phyloP scores from a whole-genome alignment of 2,797 vertebrate genomes.

The Phrynocephalus guinanensis region DNA sequence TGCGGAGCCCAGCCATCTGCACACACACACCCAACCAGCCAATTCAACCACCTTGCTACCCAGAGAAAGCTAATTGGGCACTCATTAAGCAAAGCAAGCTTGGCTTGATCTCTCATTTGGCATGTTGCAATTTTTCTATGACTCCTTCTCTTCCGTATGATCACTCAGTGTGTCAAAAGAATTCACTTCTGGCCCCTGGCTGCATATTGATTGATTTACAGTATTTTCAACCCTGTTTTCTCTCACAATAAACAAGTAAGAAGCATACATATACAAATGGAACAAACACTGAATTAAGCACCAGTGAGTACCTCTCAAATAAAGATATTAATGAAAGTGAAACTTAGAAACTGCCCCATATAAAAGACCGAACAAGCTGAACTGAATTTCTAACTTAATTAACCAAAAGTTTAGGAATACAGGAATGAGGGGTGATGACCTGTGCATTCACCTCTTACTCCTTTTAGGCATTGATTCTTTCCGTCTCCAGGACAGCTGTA shows the following conservation, averaged over 20 bases:
- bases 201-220: not conserved
- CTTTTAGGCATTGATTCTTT: not conserved
- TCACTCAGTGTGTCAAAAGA: too few relatives aligned
- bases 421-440: not conserved
- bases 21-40: not conserved
- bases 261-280: not conserved
- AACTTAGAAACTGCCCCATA: not conserved
- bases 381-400: not conserved
- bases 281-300: not conserved
- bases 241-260: not conserved
- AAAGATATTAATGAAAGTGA: not conserved
- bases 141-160: not conserved
- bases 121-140: not conserved
- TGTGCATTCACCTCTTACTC: too few relatives aligned
- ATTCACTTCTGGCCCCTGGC: not conserved
- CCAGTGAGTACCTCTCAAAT: not conserved
- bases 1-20: not conserved
- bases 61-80: not conserved
- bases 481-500: too few relatives aligned
- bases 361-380: not conserved
- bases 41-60: not conserved
- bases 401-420: not conserved
- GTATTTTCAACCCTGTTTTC: not conserved
- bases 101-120: not conserved
- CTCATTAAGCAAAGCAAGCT: not conserved